Conservation (phyloP, 2,113 vertebrate species). For the Butorides virescens region DNA sequence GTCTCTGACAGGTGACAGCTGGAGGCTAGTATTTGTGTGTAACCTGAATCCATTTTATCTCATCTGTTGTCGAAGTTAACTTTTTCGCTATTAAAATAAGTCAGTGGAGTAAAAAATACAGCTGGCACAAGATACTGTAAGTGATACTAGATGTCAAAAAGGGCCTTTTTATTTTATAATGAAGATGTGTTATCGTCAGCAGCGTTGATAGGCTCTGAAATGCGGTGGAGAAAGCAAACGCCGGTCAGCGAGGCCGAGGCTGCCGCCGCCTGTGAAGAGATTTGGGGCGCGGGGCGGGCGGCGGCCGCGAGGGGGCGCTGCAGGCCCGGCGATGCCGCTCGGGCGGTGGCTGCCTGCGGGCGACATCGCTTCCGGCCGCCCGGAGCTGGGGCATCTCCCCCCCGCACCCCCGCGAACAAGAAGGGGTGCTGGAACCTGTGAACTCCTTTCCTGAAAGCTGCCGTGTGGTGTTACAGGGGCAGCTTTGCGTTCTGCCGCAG, state of each 20-base stretch:
- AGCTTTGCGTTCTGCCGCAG: not conserved
- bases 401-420: accelerated
- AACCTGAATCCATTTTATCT: not conserved
- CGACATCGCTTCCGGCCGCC: not conserved
- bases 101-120: accelerated
- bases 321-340: not conserved
- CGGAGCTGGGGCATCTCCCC: not conserved
- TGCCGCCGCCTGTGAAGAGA: accelerated
- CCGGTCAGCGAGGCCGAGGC: not conserved
- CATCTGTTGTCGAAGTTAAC: not conserved
- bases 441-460: accelerated
- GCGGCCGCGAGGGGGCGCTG: not conserved
- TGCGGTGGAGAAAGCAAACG: accelerated
- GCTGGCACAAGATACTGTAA: accelerated
- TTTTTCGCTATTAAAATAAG: too few relatives aligned
- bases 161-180: not conserved
- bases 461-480: accelerated
- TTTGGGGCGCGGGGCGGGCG: not conserved
- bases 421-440: accelerated
- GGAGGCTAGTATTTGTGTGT: not conserved
- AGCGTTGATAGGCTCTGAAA: not conserved
- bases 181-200: not conserved
- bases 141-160: accelerated
- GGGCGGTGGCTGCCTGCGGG: too few relatives aligned
- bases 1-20: not conserved